Evolutionary conservation across 1,140 invertebrate species (phyloP).

Genomic region (Drosophila chauvacae): DNA sequence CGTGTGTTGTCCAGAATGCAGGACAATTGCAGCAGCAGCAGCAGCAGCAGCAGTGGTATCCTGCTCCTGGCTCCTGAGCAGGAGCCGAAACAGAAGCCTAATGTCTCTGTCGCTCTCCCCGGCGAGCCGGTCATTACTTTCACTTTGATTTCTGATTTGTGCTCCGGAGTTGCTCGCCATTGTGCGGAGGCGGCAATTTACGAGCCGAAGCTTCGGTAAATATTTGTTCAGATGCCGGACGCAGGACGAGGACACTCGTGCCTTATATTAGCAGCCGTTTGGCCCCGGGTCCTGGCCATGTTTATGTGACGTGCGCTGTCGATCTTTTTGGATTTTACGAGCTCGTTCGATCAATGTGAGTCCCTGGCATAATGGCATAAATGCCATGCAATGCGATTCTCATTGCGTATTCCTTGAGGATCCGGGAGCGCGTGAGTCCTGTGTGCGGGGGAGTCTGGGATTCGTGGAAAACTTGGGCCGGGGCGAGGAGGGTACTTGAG

Average conservation of each 20-base stretch:
- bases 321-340: conserved; percentile 71
- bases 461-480: conserved; percentile 38
- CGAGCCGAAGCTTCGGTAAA: conserved; percentile 73
- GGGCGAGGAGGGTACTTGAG: conserved; percentile 23
- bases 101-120: conserved; percentile 64
- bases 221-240: conserved; percentile 74
- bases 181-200: conserved; percentile 72
- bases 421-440: not conserved
- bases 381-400: conserved; percentile 30
- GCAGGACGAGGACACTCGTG: conserved; percentile 47
- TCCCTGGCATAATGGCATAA: conserved; percentile 20
- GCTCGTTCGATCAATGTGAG: conserved; percentile 48
- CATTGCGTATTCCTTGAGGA: conserved; percentile 45
- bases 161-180: conserved; percentile 8
- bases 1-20: conserved; percentile 65
- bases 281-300: conserved; percentile 47
- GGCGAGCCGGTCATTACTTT: conserved; percentile 70
- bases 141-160: conserved; percentile 71
- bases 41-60: conserved; percentile 4
- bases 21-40: conserved; percentile 38
- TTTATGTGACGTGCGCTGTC: conserved; percentile 69
- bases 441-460: conserved; percentile 28
- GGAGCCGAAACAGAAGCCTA: conserved; percentile 68
- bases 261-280: conserved; percentile 75
- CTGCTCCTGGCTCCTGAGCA: not conserved